phyloP scores from a whole-genome alignment of 2,113 vertebrate genomes.

The Anthoscopus minutus region DNA sequence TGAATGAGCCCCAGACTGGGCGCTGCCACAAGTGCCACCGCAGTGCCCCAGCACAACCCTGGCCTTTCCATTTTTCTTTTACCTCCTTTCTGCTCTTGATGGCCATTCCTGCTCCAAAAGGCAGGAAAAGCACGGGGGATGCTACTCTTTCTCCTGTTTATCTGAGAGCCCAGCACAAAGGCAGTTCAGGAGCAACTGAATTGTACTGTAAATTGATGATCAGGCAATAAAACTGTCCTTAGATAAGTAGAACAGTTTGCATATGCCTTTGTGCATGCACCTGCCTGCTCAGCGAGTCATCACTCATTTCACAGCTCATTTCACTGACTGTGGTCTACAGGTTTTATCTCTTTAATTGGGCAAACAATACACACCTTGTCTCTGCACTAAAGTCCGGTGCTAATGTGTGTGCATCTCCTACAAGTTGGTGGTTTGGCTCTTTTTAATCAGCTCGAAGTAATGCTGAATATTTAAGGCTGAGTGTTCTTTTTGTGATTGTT shows the following conservation, averaged over 20 bases:
- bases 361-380: constrained; percentile 57
- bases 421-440: neutral
- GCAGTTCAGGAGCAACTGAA: neutral
- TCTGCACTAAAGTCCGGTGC: constrained; percentile 26
- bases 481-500: neutral
- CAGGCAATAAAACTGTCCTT: constrained; percentile 38
- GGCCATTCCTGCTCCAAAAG: neutral
- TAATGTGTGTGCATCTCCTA: neutral
- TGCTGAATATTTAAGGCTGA: neutral
- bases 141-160: neutral
- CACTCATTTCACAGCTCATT: constrained; percentile 57
- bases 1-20: neutral
- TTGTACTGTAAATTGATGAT: neutral
- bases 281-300: constrained; percentile 47
- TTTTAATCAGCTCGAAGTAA: neutral
- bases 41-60: neutral
- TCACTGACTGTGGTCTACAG: constrained; percentile 16
- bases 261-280: constrained; percentile 2
- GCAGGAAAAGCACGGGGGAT: neutral
- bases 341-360: constrained; percentile 60
- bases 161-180: neutral
- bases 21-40: neutral
- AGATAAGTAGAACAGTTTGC: constrained; percentile 31
- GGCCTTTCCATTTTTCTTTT: neutral
- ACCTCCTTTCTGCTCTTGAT: neutral